Base-by-base conservation (phyloP, 1,140 invertebrate species). In the Pseudomyrmex cubaensis region DNA sequence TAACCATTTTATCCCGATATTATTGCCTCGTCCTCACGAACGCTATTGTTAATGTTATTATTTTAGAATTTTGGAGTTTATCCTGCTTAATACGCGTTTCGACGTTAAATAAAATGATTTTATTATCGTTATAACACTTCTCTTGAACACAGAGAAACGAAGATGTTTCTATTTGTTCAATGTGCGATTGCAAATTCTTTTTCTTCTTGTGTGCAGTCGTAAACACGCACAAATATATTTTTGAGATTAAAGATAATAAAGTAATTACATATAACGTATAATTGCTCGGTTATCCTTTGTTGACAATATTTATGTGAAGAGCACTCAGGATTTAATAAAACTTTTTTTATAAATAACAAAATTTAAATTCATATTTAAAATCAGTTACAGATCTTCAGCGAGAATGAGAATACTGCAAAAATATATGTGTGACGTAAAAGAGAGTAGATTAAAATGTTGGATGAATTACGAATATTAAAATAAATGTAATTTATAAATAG, bases 281-380 rank as follows among this genome's bases (percentile, higher is more conserved):
- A 56, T 2, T 52, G 35, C 35, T 35, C 35, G 35, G 35, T 35
- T 66, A 13, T 50, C 20, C n/a, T 17, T 62, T 35, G 13, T 67
- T 25, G 25, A 25, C 62, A 46, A 22, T 77, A 44, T 77, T 56
- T 22, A 20, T 25, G 25, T 25, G 2, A 22, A 66, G 17, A n/a
- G 10, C 12, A 44, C 44, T 44, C 48, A 66, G 13, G 35, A 56
- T 67, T 54, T 54, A 66, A 77, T 77, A 54, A 77, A 67, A 8
- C 35, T 15, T n/a, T 64, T 2, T n/a, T 64, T 2, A 15, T 56
- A 77, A 44, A 67, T 63, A 63, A 75, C 10, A 67, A 56, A n/a
- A 66, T 66, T 54, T 76, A 44, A 66, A 77, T 56, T 9, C 25
- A 54, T n/a, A 56, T 67, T 77, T 54, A 13, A 35, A 35, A 66